Percentiles rank a stretch among this genome's conserved stretches.
These are phyloP conservation scores for Cladopsammia gracilis DNA, from an alignment of 64 coral and sea anemone genomes.

Conservation along the genomic window DNA sequence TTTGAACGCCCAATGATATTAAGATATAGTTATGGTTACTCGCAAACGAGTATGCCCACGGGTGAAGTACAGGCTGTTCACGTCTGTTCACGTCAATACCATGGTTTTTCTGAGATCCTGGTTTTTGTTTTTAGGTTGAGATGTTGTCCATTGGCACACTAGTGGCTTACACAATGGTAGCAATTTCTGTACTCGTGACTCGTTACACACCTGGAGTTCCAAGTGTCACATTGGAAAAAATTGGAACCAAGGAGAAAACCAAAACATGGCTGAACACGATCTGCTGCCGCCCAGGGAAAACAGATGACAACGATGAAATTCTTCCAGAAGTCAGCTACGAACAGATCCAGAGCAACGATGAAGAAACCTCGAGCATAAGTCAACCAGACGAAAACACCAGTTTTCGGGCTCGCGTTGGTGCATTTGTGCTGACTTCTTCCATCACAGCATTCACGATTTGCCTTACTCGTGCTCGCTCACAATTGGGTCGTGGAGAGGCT, in stretches of 20 bases:
- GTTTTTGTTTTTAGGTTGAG: conserved; percentile 10
- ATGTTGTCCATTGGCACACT: conserved; percentile 77
- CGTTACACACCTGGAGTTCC: conserved; percentile 56
- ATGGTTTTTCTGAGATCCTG: too few species aligned
- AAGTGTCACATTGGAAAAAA: conserved; percentile 5
- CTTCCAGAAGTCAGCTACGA: conserved; percentile 7
- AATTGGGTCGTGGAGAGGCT: not conserved
- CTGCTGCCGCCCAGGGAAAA: conserved; percentile 33
- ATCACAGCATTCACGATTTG: not conserved
- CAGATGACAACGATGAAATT: not conserved
- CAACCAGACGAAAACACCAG: conserved; percentile 17
- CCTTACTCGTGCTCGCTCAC: conserved; percentile 7
- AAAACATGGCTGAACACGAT: conserved; percentile 54
- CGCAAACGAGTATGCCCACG: too few species aligned
- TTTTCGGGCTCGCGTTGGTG: not conserved
- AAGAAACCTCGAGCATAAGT: not conserved
- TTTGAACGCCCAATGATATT: too few species aligned
- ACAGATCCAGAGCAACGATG: conserved; percentile 2
- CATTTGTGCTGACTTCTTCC: conserved; percentile 13
- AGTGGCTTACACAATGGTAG: conserved; percentile 67
- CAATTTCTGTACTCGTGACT: conserved; percentile 52
- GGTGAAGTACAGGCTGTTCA: too few species aligned
- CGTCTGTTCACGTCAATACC: too few species aligned
- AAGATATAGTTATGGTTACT: too few species aligned
- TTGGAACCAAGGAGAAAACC: not conserved